Conservation (phyloP, 2,797 vertebrate species). For the Dromococcyx pavoninus region DNA sequence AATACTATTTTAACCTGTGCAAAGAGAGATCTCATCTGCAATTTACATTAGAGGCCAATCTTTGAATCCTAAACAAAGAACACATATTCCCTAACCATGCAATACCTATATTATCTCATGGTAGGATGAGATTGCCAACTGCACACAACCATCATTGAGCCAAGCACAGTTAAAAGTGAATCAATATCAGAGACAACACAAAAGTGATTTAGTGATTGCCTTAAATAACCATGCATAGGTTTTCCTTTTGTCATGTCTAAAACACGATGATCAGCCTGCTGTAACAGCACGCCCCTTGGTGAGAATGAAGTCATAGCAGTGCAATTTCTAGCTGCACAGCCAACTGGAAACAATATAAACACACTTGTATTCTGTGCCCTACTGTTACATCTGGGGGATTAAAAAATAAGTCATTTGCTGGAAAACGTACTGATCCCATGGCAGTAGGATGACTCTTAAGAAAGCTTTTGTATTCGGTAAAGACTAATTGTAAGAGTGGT, state of each 20-base stretch:
- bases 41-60: neutral
- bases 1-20: neutral
- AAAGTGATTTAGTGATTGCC: slow-evolving; percentile 6
- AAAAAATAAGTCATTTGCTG: slow-evolving; percentile 18
- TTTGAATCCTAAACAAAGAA: neutral
- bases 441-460: neutral
- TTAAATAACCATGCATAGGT: neutral
- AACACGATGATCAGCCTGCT: neutral
- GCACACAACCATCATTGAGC: neutral
- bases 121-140: neutral
- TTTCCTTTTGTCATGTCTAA: slow-evolving; percentile 14
- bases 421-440: neutral
- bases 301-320: neutral
- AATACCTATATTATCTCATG: neutral
- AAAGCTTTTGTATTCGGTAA: neutral
- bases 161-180: neutral
- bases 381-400: neutral
- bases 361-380: neutral
- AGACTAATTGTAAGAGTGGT: neutral
- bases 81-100: neutral
- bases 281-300: neutral
- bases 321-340: neutral
- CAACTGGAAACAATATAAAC: neutral
- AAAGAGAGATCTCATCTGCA: neutral
- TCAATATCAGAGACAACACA: slow-evolving; percentile 3